Evolutionary conservation across 2,113 vertebrate genomes (phyloP), one percentile per base, ranked within the genome.

Genomic region (Emydocephalus ijimae): DNA sequence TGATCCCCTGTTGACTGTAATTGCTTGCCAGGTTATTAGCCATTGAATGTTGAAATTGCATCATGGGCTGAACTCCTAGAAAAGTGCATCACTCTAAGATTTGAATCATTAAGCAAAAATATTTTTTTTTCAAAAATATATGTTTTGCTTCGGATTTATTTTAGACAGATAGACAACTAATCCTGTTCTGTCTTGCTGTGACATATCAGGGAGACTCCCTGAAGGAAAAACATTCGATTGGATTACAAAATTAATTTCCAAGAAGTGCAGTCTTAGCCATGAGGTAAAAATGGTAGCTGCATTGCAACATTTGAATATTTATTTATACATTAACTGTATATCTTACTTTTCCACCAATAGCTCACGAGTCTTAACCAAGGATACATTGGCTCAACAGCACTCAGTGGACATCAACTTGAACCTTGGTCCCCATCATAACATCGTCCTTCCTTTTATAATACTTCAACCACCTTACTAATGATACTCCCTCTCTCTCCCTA

Each of bases 191-290:
- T 45, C 91, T 48, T 89, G 88, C 92, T 89, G 54, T 89, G 87
- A 34, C 64, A 59, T 55, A 92, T 50, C 39, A 10, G 29, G 69
- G 52, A 89, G 26, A 24, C 43, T 85, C n/a, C 61, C 43, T n/a
- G 89, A 59, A 92, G 85, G 69, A 90, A 45, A 59, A 86, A 48
- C 57, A 86, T 55, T 50, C 26, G 88, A 90, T 92, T 92, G 88
- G 43, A 90, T 92, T 92, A 85, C 55, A 92, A 86, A 81, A 23
- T n/a, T 11, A 92, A 86, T 57, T 90, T 90, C 56, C 48, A 90
- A 92, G 45, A 90, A 61, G n/a, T 5, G 43, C 43, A 85, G 3
- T n/a, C 39, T 59, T 26, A 1, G 87, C 21, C 81, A 26, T 20
- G 43, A 89, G 11, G 45, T 56, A 24, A 6, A 74, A 54, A 88